phyloP scores from a whole-genome alignment of 1,140 invertebrate genomes.

The Drosophila takahashii region DNA sequence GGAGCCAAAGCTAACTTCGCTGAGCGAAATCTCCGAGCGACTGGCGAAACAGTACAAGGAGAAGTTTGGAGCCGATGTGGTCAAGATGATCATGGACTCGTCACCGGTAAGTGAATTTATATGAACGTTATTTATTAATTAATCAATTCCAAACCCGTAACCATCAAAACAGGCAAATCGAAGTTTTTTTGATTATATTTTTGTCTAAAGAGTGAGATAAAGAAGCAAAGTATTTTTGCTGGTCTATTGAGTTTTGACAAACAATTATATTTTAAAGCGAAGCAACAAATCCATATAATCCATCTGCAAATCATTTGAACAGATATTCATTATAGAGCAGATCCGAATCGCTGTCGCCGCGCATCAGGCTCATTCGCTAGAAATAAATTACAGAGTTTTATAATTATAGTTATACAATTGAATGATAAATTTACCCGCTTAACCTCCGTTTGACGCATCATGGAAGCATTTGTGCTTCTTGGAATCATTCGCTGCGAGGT shows the following conservation, averaged over 20 bases:
- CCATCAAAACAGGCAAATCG: no score
- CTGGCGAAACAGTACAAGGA: slow-evolving; percentile 91
- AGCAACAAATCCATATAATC: slow-evolving; percentile 13
- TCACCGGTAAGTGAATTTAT: slow-evolving; percentile 88
- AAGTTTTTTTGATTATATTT: neutral
- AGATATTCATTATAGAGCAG: slow-evolving; percentile 62
- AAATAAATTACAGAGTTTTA: neutral
- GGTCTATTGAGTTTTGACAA: slow-evolving; percentile 14
- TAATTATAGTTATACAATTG: neutral
- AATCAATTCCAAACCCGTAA: no score
- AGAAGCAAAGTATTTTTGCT: neutral
- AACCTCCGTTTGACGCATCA: slow-evolving; percentile 70
- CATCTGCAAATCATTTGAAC: slow-evolving; percentile 51
- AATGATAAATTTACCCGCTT: slow-evolving; percentile 56
- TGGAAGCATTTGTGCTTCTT: slow-evolving; percentile 62
- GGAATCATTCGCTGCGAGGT: slow-evolving; percentile 34
- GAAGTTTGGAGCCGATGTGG: slow-evolving; percentile 93
- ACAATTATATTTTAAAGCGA: slow-evolving; percentile 13
- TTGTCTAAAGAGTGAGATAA: neutral
- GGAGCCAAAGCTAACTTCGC: slow-evolving; percentile 96
- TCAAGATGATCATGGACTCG: slow-evolving; percentile 97
- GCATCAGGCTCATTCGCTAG: slow-evolving; percentile 56
- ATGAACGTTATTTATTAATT: no score
- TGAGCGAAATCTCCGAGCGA: slow-evolving; percentile 96
- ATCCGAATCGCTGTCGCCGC: slow-evolving; percentile 53